Base-by-base conservation (phyloP, 2,797 vertebrate species). In the Ispidina lecontei region DNA sequence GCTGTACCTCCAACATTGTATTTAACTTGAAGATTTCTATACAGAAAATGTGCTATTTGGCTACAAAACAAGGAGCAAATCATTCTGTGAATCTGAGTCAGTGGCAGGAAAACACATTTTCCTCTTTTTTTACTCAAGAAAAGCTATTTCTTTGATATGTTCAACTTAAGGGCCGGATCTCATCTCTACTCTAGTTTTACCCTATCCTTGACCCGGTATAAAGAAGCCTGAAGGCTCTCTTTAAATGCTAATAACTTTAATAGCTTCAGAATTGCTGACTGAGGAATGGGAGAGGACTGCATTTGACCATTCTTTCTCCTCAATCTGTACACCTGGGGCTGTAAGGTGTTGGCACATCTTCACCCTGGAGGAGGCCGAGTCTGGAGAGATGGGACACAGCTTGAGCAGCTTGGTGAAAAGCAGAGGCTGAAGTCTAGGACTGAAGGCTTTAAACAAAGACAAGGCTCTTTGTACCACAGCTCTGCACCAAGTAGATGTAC, bases 261-360 rank as follows among this genome's bases (percentile, higher is more conserved):
- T 44, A 72, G 39, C 39, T 78, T 80, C 70, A 22, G 33, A 81
- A 60, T 10, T 56, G 11, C 39, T 62, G 18, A 33, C 35, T 81
- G 59, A 91, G n/a, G 41, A 81, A 23, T 25, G 33, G 49, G 29
- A 86, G 56, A 44, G 41, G 29, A 9, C 52, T 54, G 37, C 0
- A 0, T 72, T 70, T n/a, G 29, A 35, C 56, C n/a, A 15, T 46
- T 26, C 22, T 58, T 63, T 54, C 56, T 60, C 17, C n/a, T 65
- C 47, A 28, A 0, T 70, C 33, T 0, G 0, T 52, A 28, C 8
- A 28, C 7, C 29, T 21, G 12, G 28, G 9, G 3, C 47, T 51
- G 8, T 4, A 47, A 51, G 21, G 18, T 6, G 14, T 59, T 75
- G 77, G 28, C n/a, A 20, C 12, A 15, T 52, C 52, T 56, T 70